Evolutionary conservation across 2,797 vertebrate species (phyloP).

Genomic region (Antennarius maculatus): DNA sequence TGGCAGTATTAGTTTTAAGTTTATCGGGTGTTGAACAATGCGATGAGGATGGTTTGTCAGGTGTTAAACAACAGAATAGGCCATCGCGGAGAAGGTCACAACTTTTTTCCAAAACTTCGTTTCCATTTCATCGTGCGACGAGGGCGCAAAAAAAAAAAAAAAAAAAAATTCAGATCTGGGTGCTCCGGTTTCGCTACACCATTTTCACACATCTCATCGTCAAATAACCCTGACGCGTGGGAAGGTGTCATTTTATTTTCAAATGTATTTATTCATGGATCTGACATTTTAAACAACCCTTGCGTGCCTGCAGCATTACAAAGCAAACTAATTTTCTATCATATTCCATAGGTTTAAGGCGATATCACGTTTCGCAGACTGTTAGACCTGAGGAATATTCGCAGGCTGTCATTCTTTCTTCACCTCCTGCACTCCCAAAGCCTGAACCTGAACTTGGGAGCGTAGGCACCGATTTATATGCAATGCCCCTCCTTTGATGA

Average conservation of each 20-base stretch:
- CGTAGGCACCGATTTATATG: constrained; percentile 79
- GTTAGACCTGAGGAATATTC: constrained; percentile 54
- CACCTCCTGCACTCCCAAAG: constrained; percentile 60
- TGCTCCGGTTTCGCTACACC: constrained; percentile 47
- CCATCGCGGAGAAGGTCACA: constrained; percentile 53
- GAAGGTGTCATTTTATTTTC: constrained; percentile 72
- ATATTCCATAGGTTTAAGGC: constrained; percentile 60
- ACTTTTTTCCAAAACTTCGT: constrained; percentile 66
- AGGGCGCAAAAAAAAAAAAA: constrained; percentile 25
- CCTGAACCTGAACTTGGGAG: constrained; percentile 74
- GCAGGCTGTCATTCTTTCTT: constrained; percentile 54
- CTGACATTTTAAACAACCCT: constrained; percentile 77
- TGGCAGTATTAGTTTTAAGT: constrained; percentile 64
- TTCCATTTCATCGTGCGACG: constrained; percentile 53
- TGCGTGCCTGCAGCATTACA: constrained; percentile 57
- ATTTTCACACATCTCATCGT: constrained; percentile 46
- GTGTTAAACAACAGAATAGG: constrained; percentile 66
- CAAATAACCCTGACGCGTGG: constrained; percentile 50
- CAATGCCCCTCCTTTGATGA: constrained; percentile 81
- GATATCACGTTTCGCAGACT: constrained; percentile 42
- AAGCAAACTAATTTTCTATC: constrained; percentile 68
- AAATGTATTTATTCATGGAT: constrained; percentile 77
- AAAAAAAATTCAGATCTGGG: constrained; percentile 41
- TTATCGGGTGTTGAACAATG: constrained; percentile 70
- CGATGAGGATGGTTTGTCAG: constrained; percentile 56